These are phyloP conservation scores for Osmerus mordax DNA, from an alignment of 2,113 vertebrate species.

Conservation along the genomic window DNA sequence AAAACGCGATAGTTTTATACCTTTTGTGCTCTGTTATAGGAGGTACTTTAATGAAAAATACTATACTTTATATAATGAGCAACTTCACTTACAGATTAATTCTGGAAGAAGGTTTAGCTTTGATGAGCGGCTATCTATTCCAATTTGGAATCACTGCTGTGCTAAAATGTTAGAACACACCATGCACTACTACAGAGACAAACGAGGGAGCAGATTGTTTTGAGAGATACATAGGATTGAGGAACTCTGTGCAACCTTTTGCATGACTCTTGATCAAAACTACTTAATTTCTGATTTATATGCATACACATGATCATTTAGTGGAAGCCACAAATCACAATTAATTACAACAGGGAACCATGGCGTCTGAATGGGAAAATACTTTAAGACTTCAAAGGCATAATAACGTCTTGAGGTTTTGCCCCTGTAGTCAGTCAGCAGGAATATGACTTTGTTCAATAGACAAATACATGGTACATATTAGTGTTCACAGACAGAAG, in stretches of 20 bases:
- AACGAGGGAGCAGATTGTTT: conserved; percentile 17
- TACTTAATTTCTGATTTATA: conserved; percentile 33
- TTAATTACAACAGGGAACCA: conserved; percentile 31
- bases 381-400: conserved; percentile 15
- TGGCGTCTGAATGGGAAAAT: conserved; percentile 24
- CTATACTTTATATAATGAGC: not conserved
- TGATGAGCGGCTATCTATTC: not conserved
- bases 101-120: not conserved
- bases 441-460: conserved; percentile 6
- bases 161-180: not conserved
- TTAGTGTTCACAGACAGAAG: not conserved
- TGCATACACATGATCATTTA: conserved; percentile 26
- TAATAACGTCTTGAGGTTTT: conserved; percentile 24
- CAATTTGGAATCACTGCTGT: not conserved
- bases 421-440: conserved; percentile 15
- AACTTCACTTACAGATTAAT: not conserved
- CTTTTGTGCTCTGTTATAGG: too few relatives aligned
- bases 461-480: conserved; percentile 4
- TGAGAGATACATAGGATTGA: conserved; percentile 23
- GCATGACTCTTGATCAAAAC: conserved; percentile 19
- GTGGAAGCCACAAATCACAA: conserved; percentile 24
- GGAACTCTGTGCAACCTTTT: conserved; percentile 13
- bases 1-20: too few relatives aligned
- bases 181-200: conserved; percentile 5
- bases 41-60: not conserved